A percentile compares a stretch with the other conserved stretches of the same genome.
Conservation (phyloP, 1,140 invertebrate genomes). For the Sarcophaga peregrina region DNA sequence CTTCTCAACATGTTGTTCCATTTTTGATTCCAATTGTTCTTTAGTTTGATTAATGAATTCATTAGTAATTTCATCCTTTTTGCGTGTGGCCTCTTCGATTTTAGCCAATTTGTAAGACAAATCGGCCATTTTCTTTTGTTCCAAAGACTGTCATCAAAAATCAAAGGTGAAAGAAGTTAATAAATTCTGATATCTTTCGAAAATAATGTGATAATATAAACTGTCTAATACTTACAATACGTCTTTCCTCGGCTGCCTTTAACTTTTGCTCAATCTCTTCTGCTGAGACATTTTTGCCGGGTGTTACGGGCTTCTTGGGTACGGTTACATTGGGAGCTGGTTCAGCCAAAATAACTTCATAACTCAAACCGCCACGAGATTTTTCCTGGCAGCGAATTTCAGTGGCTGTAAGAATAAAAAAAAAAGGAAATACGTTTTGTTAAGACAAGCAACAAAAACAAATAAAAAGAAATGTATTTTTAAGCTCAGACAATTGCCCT, state of each 20-base stretch:
- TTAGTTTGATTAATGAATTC: slow-evolving; percentile 86
- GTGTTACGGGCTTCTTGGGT: slow-evolving; percentile 73
- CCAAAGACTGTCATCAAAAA: slow-evolving; percentile 79
- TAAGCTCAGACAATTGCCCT: too few relatives aligned
- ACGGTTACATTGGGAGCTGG: slow-evolving; percentile 73
- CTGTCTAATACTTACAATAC: slow-evolving; percentile 74
- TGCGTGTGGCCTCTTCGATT: slow-evolving; percentile 89
- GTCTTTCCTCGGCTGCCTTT: slow-evolving; percentile 89
- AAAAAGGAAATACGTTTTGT: background rate
- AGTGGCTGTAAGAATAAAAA: slow-evolving; percentile 73
- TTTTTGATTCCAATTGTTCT: slow-evolving; percentile 88
- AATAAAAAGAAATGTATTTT: background rate
- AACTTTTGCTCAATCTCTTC: slow-evolving; percentile 92
- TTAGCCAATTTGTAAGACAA: slow-evolving; percentile 84
- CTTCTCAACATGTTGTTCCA: slow-evolving; percentile 88
- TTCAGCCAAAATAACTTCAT: slow-evolving; percentile 92
- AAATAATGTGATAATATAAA: slow-evolving; percentile 24
- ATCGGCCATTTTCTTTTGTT: slow-evolving; percentile 84
- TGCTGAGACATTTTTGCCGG: slow-evolving; percentile 74
- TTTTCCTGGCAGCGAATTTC: slow-evolving; percentile 90
- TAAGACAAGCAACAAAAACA: background rate
- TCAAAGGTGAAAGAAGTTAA: background rate
- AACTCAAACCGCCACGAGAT: slow-evolving; percentile 88
- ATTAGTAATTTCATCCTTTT: slow-evolving; percentile 86
- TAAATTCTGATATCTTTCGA: background rate